These are phyloP conservation scores for Psilanteris sp. DNA, from an alignment of 1,140 invertebrate genomes.

Conservation along the genomic window DNA sequence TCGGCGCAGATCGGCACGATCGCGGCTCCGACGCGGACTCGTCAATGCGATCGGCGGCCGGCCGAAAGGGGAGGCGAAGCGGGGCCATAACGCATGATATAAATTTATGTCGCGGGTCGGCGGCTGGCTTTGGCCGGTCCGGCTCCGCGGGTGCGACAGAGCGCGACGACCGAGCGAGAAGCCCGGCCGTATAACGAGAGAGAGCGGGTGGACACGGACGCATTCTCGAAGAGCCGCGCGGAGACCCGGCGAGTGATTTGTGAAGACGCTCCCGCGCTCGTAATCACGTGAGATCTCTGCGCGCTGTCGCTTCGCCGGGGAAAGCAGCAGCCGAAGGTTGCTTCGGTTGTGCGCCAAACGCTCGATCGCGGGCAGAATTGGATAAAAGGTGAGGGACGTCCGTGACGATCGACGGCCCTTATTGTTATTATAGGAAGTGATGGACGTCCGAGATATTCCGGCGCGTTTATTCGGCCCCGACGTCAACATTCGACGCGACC, in stretches of 20 bases:
- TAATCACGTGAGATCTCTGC: constrained; percentile 78
- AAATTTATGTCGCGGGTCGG: constrained; percentile 69
- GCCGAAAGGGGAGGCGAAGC: constrained; percentile 7
- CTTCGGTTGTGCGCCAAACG: constrained; percentile 46
- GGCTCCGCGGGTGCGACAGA: constrained; percentile 57
- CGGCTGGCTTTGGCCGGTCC: constrained; percentile 43
- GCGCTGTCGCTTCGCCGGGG: constrained; percentile 46
- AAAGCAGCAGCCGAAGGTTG: constrained; percentile 56
- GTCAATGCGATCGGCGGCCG: constrained; percentile 29
- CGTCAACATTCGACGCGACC: constrained; percentile 50
- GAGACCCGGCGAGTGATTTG: constrained; percentile 74
- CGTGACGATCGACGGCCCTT: constrained; percentile 45
- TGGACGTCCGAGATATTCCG: constrained; percentile 42
- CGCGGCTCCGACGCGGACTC: constrained; percentile 23
- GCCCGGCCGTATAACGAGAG: constrained; percentile 62
- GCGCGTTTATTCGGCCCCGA: constrained; percentile 58
- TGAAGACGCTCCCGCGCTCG: constrained; percentile 78
- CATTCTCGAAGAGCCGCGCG: constrained; percentile 40
- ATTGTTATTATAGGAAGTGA: constrained; percentile 67
- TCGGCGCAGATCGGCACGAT: constrained; percentile 27
- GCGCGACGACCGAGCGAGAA: constrained; percentile 30
- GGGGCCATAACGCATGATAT: constrained; percentile 68
- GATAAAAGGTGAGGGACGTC: constrained; percentile 54
- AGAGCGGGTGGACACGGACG: constrained; percentile 57
- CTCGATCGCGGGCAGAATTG: constrained; percentile 26